phyloP scores from a whole-genome alignment of 2,797 vertebrate genomes.

The Pterois miles region DNA sequence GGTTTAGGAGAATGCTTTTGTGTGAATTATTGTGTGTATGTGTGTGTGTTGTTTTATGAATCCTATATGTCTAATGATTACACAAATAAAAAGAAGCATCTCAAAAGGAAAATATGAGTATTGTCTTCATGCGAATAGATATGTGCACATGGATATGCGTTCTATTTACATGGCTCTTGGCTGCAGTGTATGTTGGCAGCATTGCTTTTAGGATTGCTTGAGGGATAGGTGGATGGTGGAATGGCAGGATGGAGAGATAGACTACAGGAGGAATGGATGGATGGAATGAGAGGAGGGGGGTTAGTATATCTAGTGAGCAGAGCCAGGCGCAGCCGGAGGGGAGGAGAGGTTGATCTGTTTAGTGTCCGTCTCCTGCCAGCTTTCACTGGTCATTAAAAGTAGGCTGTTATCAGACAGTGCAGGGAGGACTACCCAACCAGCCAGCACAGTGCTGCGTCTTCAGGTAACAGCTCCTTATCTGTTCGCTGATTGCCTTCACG shows the following conservation, averaged over 20 bases:
- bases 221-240: slow-evolving; percentile 72
- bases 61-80: slow-evolving; percentile 47
- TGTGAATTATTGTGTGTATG: slow-evolving; percentile 59
- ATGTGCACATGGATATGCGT: slow-evolving; percentile 43
- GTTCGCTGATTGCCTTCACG: slow-evolving; percentile 84
- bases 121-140: slow-evolving; percentile 47
- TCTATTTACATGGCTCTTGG: slow-evolving; percentile 62
- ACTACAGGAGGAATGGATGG: slow-evolving; percentile 65
- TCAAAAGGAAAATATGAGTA: slow-evolving; percentile 27
- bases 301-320: slow-evolving; percentile 76
- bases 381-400: slow-evolving; percentile 87
- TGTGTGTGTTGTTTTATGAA: slow-evolving; percentile 41
- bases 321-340: slow-evolving; percentile 79
- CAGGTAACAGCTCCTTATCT: slow-evolving; percentile 87
- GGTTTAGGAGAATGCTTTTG: slow-evolving; percentile 74
- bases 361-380: slow-evolving; percentile 85
- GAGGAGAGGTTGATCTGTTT: slow-evolving; percentile 84
- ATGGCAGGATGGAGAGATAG: slow-evolving; percentile 66
- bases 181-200: slow-evolving; percentile 40
- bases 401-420: slow-evolving; percentile 83
- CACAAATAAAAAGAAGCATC: slow-evolving; percentile 33
- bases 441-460: slow-evolving; percentile 80
- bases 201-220: slow-evolving; percentile 60
- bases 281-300: slow-evolving; percentile 64
- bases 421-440: slow-evolving; percentile 82